phyloP scores from a whole-genome alignment of 2,797 vertebrate species.

The Synanceia verrucosa region DNA sequence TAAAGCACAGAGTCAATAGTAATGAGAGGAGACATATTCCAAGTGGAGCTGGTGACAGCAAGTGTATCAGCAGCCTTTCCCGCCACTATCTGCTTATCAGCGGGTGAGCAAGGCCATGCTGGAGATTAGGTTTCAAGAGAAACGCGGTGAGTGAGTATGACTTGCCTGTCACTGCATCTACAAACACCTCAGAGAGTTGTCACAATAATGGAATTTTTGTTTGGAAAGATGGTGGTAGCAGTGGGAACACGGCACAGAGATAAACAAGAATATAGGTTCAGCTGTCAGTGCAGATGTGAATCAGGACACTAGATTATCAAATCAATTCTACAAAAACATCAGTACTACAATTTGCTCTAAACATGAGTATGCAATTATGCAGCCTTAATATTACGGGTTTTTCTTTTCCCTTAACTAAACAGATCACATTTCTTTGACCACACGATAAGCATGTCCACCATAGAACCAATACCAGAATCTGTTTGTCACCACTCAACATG shows the following conservation, averaged over 20 bases:
- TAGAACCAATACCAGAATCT: slow-evolving; percentile 51
- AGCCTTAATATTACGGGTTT: slow-evolving; percentile 20
- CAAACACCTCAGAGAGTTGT: slow-evolving; percentile 80
- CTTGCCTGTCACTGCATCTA: slow-evolving; percentile 75
- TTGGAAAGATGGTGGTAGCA: slow-evolving; percentile 65
- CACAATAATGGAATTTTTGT: slow-evolving; percentile 80
- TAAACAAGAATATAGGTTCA: slow-evolving; percentile 69
- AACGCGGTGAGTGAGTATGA: slow-evolving; percentile 73
- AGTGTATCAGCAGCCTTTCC: slow-evolving; percentile 65
- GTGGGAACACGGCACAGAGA: slow-evolving; percentile 61
- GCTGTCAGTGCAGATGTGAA: slow-evolving; percentile 66
- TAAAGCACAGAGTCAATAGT: slow-evolving; percentile 67
- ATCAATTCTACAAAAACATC: slow-evolving; percentile 56
- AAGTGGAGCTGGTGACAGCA: slow-evolving; percentile 67
- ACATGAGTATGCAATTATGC: slow-evolving; percentile 43
- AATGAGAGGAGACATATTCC: slow-evolving; percentile 70
- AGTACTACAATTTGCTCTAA: slow-evolving; percentile 21
- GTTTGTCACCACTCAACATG: slow-evolving; percentile 45
- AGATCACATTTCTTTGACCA: slow-evolving; percentile 36
- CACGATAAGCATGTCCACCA: slow-evolving; percentile 23
- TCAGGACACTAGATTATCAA: slow-evolving; percentile 59
- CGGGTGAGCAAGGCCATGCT: slow-evolving; percentile 74
- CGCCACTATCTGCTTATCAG: slow-evolving; percentile 73
- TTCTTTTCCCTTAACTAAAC: slow-evolving; percentile 18
- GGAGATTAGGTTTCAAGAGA: slow-evolving; percentile 80